Evolutionary conservation across 2,888 invertebrate species (phyloP).

Genomic region (Lasioglossum calceatum): DNA sequence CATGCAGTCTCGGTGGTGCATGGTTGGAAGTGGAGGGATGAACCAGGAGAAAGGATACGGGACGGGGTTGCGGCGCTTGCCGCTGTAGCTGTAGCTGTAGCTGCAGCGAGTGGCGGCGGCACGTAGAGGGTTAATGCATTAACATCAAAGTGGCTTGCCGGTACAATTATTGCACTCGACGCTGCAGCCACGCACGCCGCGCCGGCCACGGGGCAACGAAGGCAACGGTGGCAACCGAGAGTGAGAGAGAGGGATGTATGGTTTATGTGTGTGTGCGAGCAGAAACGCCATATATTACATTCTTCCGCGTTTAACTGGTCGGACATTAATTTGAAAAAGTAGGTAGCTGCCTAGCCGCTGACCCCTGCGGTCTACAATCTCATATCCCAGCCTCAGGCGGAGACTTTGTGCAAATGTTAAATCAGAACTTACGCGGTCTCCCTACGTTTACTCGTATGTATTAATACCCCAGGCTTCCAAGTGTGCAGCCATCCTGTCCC

Average conservation of each 20-base stretch:
- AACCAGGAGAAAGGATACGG: constrained; percentile 26
- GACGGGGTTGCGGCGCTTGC: constrained; percentile 31
- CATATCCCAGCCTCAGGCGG: constrained; percentile 56
- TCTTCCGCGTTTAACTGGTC: constrained; percentile 77
- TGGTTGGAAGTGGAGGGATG: neutral
- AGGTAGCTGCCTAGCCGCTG: constrained; percentile 60
- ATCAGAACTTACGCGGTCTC: constrained; percentile 61
- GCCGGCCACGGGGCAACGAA: constrained; percentile 1
- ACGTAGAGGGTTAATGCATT: constrained; percentile 80
- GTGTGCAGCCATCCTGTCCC: neutral
- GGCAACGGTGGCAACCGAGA: neutral
- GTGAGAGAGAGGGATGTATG: neutral
- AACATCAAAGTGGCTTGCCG: constrained; percentile 81
- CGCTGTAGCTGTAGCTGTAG: constrained; percentile 24
- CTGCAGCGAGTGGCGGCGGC: constrained; percentile 59
- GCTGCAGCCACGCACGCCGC: constrained; percentile 57
- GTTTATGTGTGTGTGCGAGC: constrained; percentile 15
- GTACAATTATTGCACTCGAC: constrained; percentile 81
- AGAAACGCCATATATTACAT: constrained; percentile 76
- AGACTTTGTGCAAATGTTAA: constrained; percentile 64
- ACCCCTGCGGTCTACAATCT: constrained; percentile 63
- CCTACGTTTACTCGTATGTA: constrained; percentile 21
- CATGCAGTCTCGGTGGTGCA: neutral
- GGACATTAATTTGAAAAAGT: constrained; percentile 76
- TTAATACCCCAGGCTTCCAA: neutral